A percentile compares a stretch with the other conserved stretches of the same genome.
Evolutionary conservation across 2,888 invertebrate species (phyloP).

Genomic region (Andrena hattorfiana): DNA sequence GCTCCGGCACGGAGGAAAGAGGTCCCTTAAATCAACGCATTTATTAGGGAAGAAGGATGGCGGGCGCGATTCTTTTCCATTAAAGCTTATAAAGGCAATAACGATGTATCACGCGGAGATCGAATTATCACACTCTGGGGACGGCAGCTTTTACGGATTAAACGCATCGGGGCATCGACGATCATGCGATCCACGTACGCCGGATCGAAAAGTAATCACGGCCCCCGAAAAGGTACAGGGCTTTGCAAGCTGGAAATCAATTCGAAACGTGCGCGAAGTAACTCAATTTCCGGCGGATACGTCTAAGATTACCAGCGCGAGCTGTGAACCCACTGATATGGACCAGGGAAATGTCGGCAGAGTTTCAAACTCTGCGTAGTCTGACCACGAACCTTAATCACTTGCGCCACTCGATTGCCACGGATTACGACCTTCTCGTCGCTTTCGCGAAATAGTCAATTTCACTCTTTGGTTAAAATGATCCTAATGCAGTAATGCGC

Average conservation of each 20-base stretch:
- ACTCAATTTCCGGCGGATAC: conserved; percentile 74
- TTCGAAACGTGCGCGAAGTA: conserved; percentile 77
- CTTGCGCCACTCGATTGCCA: conserved; percentile 24
- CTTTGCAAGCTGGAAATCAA: conserved; percentile 76
- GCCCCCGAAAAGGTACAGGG: conserved; percentile 67
- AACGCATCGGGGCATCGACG: conserved; percentile 25
- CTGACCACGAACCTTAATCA: conserved; percentile 49
- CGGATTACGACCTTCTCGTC: conserved; percentile 18
- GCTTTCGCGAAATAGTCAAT: no score
- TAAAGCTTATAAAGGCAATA: conserved; percentile 41
- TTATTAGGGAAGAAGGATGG: conserved; percentile 31
- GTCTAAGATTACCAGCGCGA: conserved; percentile 48
- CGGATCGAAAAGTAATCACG: conserved; percentile 81
- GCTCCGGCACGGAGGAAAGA: background rate
- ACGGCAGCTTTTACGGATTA: conserved; percentile 43
- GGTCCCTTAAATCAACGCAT: conserved; percentile 23
- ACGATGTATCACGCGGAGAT: conserved; percentile 62
- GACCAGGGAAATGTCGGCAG: conserved; percentile 21
- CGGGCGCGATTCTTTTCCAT: conserved; percentile 44
- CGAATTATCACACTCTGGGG: conserved; percentile 64
- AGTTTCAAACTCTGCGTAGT: conserved; percentile 27
- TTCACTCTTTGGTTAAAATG: no score
- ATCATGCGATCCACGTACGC: conserved; percentile 80
- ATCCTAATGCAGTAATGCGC: no score
- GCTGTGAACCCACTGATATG: conserved; percentile 41